phyloP scores from a whole-genome alignment of 2,797 vertebrate genomes.

The Syngnathus rostellatus region DNA sequence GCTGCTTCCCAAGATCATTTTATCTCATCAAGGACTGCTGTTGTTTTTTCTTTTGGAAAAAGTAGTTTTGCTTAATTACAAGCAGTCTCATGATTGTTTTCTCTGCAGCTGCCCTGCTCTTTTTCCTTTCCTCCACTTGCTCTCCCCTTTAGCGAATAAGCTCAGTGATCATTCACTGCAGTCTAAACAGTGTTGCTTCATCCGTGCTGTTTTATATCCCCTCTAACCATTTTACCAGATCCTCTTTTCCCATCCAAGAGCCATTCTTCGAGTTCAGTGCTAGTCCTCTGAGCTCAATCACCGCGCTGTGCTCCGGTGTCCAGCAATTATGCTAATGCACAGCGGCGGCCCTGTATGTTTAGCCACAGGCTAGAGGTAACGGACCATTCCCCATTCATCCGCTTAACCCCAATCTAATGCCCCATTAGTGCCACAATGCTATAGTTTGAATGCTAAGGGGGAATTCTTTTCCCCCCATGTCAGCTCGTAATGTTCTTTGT shows the following conservation, averaged over 20 bases:
- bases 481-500: constrained; percentile 46
- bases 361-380: constrained; percentile 49
- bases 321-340: constrained; percentile 67
- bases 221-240: constrained; percentile 26
- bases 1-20: background rate
- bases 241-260: constrained; percentile 21
- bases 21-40: constrained; percentile 1
- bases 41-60: constrained; percentile 27
- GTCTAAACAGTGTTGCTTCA: constrained; percentile 7
- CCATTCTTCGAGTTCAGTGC: constrained; percentile 42
- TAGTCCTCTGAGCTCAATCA: constrained; percentile 49
- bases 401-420: constrained; percentile 71
- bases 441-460: constrained; percentile 48
- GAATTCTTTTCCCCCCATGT: constrained; percentile 35
- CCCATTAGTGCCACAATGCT: constrained; percentile 62
- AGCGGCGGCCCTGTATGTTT: constrained; percentile 39
- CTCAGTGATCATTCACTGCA: constrained; percentile 16
- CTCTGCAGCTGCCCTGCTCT: constrained; percentile 15
- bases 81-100: constrained; percentile 25
- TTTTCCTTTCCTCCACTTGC: constrained; percentile 15
- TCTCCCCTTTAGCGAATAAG: constrained; percentile 12
- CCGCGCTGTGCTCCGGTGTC: constrained; percentile 50
- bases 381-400: constrained; percentile 59
- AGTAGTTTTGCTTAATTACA: constrained; percentile 37
- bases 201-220: constrained; percentile 14